Percentiles rank a stretch among this genome's conserved stretches.
These are phyloP conservation scores for Knipowitschia caucasica DNA, from an alignment of 2,797 vertebrate genomes.

Conservation along the genomic window DNA sequence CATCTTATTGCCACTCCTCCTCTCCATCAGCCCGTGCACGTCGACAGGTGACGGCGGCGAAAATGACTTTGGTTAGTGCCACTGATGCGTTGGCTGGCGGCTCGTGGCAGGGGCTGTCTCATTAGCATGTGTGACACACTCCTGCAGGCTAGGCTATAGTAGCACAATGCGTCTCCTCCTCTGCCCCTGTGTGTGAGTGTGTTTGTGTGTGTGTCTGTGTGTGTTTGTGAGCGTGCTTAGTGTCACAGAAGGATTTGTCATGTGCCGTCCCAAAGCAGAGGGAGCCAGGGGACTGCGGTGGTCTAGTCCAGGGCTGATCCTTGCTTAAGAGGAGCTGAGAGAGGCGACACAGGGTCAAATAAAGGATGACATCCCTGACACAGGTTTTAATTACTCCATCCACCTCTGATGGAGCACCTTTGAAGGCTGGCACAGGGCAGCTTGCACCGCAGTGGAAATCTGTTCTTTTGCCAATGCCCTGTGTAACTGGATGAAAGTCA, in stretches of 20 bases:
- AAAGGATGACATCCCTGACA: conserved; percentile 57
- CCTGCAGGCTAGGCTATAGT: conserved; percentile 61
- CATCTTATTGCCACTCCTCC: conserved; percentile 70
- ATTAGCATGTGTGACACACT: conserved; percentile 73
- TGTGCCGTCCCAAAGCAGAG: conserved; percentile 43
- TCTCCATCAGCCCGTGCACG: conserved; percentile 65
- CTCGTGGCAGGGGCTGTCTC: conserved; percentile 65
- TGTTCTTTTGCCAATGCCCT: conserved; percentile 28
- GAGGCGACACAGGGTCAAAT: conserved; percentile 50
- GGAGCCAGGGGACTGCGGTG: conserved; percentile 45
- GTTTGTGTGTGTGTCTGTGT: conserved; percentile 21
- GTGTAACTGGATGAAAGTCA: conserved; percentile 1
- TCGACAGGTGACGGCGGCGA: conserved; percentile 76
- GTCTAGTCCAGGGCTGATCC: conserved; percentile 39
- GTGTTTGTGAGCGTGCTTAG: neutral
- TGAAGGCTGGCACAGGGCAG: conserved; percentile 24
- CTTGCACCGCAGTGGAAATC: conserved; percentile 25
- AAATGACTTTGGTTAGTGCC: conserved; percentile 73
- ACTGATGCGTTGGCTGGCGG: conserved; percentile 57
- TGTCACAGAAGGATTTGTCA: conserved; percentile 54
- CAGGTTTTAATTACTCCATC: conserved; percentile 63
- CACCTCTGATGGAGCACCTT: conserved; percentile 30
- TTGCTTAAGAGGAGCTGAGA: conserved; percentile 31
- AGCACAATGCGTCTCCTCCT: conserved; percentile 57
- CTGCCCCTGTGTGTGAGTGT: conserved; percentile 33